These are phyloP conservation scores for Eristalis arbustorum DNA, from an alignment of 2,888 invertebrate species.

Conservation along the genomic window DNA sequence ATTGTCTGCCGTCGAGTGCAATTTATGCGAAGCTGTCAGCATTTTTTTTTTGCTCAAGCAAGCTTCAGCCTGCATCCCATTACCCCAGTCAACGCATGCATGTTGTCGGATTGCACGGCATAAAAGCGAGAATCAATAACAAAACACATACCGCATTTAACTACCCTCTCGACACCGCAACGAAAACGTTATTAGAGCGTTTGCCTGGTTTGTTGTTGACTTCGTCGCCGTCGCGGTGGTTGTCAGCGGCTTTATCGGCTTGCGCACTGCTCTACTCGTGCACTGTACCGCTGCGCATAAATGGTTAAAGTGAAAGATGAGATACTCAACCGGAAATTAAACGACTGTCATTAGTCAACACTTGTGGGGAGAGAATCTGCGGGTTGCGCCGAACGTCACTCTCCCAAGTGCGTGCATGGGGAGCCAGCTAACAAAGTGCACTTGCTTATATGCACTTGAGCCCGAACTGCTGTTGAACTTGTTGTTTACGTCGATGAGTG, in stretches of 20 bases:
- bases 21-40: slow-evolving; percentile 49
- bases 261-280: background rate
- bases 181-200: slow-evolving; percentile 44
- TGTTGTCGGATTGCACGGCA: background rate
- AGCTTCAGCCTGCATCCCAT: slow-evolving; percentile 13
- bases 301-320: slow-evolving; percentile 47
- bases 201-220: background rate
- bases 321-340: slow-evolving; percentile 56
- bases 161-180: background rate
- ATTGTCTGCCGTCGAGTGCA: slow-evolving; percentile 47
- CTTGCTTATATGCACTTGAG: background rate
- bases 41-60: too few relatives aligned
- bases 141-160: slow-evolving; percentile 23
- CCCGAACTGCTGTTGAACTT: background rate
- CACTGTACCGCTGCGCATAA: slow-evolving; percentile 19
- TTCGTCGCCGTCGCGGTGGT: slow-evolving; percentile 1
- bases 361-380: slow-evolving; percentile 2
- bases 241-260: background rate
- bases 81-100: background rate
- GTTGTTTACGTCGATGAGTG: background rate
- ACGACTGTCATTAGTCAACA: slow-evolving; percentile 19
- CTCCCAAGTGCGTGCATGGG: slow-evolving; percentile 30
- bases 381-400: slow-evolving; percentile 3
- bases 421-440: slow-evolving; percentile 5
- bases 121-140: slow-evolving; percentile 27